A percentile compares a stretch with the other conserved stretches of the same genome.
Conservation (phyloP, 2,888 invertebrate genomes). For the Uloborus plumipes region DNA sequence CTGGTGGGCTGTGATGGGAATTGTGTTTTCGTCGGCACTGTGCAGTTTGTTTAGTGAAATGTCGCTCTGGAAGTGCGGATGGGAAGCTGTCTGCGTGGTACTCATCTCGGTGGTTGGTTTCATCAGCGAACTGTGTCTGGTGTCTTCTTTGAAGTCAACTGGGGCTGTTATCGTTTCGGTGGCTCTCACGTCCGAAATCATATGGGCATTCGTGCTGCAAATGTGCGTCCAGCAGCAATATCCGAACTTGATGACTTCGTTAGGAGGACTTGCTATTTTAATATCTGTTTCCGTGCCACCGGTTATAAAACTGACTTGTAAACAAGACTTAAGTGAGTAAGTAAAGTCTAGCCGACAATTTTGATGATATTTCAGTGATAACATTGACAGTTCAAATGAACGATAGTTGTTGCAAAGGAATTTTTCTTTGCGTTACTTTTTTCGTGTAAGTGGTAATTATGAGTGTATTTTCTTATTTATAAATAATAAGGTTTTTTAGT, state of each 20-base stretch:
- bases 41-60: background rate
- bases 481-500: too few relatives aligned
- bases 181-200: constrained; percentile 43
- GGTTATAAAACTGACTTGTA: background rate
- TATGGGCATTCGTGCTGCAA: constrained; percentile 55
- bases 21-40: constrained; percentile 22
- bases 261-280: constrained; percentile 35
- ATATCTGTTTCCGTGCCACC: constrained; percentile 27
- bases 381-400: too few relatives aligned
- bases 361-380: too few relatives aligned
- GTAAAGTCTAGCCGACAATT: too few relatives aligned
- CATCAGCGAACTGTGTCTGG: constrained; percentile 38
- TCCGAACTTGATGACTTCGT: background rate
- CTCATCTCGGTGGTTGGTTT: constrained; percentile 35
- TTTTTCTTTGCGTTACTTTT: too few relatives aligned
- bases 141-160: constrained; percentile 37
- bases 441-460: too few relatives aligned
- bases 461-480: too few relatives aligned
- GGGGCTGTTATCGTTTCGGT: constrained; percentile 46
- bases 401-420: too few relatives aligned
- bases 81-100: constrained; percentile 14
- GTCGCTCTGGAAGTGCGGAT: constrained; percentile 23
- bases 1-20: constrained; percentile 52
- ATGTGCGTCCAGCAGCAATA: constrained; percentile 12
- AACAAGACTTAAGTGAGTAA: too few relatives aligned